Evolutionary conservation across 2,797 vertebrate species (phyloP).

Genomic region (Picus viridis): DNA sequence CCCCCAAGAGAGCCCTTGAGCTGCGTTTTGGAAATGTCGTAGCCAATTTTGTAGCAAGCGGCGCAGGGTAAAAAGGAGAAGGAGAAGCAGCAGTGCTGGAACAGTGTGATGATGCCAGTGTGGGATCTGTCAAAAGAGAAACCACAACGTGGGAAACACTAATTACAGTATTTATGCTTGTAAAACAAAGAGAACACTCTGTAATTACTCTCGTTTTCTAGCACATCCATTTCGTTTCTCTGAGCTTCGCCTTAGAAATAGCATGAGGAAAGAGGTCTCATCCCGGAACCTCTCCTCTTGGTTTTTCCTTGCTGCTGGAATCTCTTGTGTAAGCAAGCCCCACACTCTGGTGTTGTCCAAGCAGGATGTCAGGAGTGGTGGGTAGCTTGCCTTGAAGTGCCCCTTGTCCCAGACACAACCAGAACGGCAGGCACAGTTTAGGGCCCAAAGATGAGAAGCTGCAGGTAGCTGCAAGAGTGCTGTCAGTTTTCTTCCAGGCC

Average conservation of each 20-base stretch:
- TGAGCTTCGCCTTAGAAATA: slow-evolving; percentile 4
- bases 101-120: slow-evolving; percentile 37
- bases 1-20: slow-evolving; percentile 50
- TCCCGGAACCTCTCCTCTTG: background rate
- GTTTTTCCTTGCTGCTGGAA: background rate
- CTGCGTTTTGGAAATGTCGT: slow-evolving; percentile 59
- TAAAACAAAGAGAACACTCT: slow-evolving; percentile 42
- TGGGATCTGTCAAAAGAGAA: slow-evolving; percentile 57
- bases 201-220: slow-evolving; percentile 33
- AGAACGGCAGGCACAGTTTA: background rate
- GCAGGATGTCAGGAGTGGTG: background rate
- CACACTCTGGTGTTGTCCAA: background rate
- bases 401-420: background rate
- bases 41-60: slow-evolving; percentile 39
- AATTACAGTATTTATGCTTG: slow-evolving; percentile 51
- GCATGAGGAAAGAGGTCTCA: background rate
- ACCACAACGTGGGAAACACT: slow-evolving; percentile 41
- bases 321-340: background rate
- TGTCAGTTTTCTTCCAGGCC: background rate
- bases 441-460: background rate
- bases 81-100: slow-evolving; percentile 22
- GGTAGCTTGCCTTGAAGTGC: background rate
- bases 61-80: slow-evolving; percentile 39
- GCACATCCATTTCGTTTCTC: background rate
- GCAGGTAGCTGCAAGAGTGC: background rate